Conservation (phyloP, 1,140 invertebrate species). For the Plodia interpunctella region DNA sequence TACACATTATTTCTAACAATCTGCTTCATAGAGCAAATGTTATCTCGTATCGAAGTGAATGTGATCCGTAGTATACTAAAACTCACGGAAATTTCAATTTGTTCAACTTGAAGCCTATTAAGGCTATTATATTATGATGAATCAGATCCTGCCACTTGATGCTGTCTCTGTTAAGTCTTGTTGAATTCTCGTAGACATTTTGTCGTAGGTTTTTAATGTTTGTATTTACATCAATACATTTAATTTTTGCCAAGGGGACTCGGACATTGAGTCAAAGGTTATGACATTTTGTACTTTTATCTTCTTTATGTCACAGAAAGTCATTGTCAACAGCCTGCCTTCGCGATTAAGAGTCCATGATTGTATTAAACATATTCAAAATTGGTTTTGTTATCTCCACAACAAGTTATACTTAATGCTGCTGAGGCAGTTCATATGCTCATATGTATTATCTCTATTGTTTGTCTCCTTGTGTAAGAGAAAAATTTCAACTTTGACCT, state of each 20-base stretch:
- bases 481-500: neutral
- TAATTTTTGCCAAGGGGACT: neutral
- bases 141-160: constrained; percentile 56
- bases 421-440: no score
- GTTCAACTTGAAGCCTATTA: constrained; percentile 49
- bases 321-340: constrained; percentile 5
- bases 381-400: no score
- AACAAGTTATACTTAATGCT: no score
- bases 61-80: constrained; percentile 20
- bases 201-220: neutral
- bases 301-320: constrained; percentile 10
- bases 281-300: no score
- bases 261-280: no score
- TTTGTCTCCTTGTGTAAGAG: no score
- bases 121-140: constrained; percentile 51
- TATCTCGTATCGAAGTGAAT: constrained; percentile 16
- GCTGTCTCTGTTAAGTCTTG: constrained; percentile 29
- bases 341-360: neutral
- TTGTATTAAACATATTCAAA: no score
- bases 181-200: neutral
- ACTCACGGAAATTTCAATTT: constrained; percentile 67
- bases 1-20: neutral
- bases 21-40: neutral
- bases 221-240: neutral
- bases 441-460: no score